Conservation (phyloP, 1,140 invertebrate genomes). For the Phortica variegata region DNA sequence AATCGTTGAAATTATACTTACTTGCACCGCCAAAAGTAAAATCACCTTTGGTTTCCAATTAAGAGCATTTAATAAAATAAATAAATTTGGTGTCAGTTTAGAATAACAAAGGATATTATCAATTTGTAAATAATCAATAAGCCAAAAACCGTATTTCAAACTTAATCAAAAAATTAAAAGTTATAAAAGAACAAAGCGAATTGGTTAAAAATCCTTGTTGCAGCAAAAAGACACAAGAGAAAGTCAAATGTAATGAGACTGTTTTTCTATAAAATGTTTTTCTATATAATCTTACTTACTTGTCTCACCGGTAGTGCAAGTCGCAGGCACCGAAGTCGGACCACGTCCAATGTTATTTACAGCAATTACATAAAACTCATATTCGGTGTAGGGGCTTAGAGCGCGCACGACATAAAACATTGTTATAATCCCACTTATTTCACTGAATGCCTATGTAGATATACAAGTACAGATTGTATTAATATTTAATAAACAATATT, state of each 20-base stretch:
- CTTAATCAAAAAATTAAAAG: neutral
- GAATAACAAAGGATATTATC: slow-evolving; percentile 45
- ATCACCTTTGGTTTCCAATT: too few relatives aligned
- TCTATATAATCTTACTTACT: slow-evolving; percentile 67
- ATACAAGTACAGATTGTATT: too few relatives aligned
- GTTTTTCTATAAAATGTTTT: neutral
- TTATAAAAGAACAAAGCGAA: too few relatives aligned
- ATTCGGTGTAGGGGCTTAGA: slow-evolving; percentile 91
- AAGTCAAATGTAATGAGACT: too few relatives aligned
- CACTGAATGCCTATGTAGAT: slow-evolving; percentile 77
- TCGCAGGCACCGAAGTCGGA: slow-evolving; percentile 77
- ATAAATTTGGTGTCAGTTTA: slow-evolving; percentile 57
- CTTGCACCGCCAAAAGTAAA: slow-evolving; percentile 81
- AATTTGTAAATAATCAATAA: slow-evolving; percentile 23
- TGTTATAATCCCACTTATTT: slow-evolving; percentile 89
- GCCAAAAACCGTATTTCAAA: neutral
- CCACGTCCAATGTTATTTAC: slow-evolving; percentile 92
- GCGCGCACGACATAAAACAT: slow-evolving; percentile 88
- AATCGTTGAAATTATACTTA: slow-evolving; percentile 75
- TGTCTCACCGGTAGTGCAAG: slow-evolving; percentile 94
- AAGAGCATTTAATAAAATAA: slow-evolving; percentile 28
- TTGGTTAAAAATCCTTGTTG: slow-evolving; percentile 36
- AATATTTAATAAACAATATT: slow-evolving; percentile 5
- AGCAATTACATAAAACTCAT: slow-evolving; percentile 94
- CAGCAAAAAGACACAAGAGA: slow-evolving; percentile 1